A percentile compares a stretch with the other conserved stretches of the same genome.
Conservation (phyloP, 2,113 vertebrate species). For the Pygoscelis antarcticus region DNA sequence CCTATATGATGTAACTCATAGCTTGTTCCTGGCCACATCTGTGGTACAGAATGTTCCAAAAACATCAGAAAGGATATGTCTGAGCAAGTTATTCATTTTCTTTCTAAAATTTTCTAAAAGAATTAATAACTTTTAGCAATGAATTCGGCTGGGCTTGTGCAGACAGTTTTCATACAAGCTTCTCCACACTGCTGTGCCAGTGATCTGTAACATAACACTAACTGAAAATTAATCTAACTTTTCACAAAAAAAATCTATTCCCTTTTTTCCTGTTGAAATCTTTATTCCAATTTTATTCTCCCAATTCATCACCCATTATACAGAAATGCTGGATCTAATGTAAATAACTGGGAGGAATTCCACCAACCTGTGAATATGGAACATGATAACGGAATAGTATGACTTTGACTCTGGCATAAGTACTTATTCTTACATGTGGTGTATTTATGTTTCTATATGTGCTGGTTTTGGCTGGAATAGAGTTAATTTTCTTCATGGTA, state of each 20-base stretch:
- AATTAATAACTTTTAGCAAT: slow-evolving; percentile 31
- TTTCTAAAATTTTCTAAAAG: slow-evolving; percentile 15
- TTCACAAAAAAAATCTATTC: not conserved
- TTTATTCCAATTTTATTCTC: not conserved
- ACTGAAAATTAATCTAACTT: not conserved
- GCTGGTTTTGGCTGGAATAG: no score
- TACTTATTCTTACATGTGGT: not conserved
- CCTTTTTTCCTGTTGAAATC: not conserved
- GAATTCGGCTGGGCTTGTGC: slow-evolving; percentile 14
- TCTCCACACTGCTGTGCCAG: not conserved
- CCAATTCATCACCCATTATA: not conserved
- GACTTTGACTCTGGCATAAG: not conserved
- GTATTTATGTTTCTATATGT: not conserved
- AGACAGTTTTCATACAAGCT: slow-evolving; percentile 26
- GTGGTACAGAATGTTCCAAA: slow-evolving; percentile 23
- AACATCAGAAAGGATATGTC: slow-evolving; percentile 39
- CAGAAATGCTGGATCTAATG: not conserved
- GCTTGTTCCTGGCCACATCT: slow-evolving; percentile 19
- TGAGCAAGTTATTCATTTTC: slow-evolving; percentile 19
- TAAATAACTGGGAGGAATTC: not conserved
- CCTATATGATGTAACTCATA: slow-evolving; percentile 6
- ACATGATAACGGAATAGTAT: not conserved
- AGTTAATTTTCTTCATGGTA: no score
- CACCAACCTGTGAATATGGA: not conserved
- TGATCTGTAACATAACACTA: slow-evolving; percentile 26